These are phyloP conservation scores for Ancistrus triradiatus DNA, from an alignment of 2,113 vertebrate species.

Conservation along the genomic window DNA sequence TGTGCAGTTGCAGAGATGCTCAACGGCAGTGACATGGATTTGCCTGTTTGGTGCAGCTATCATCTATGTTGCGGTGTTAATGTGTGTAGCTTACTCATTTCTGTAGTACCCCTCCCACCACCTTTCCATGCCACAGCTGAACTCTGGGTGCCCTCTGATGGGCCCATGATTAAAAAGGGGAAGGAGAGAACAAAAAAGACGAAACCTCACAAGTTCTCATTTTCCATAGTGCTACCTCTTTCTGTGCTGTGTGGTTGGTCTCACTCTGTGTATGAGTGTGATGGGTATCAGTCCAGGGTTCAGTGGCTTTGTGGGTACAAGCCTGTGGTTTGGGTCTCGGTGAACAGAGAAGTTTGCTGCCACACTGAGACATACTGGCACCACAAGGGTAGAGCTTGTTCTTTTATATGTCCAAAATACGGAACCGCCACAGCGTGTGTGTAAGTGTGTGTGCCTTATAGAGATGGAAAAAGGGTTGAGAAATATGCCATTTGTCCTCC, in stretches of 20 bases:
- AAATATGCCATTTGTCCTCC: conserved; percentile 34
- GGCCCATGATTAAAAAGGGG: conserved; percentile 66
- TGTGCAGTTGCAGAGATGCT: conserved; percentile 8
- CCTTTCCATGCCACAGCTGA: conserved; percentile 59
- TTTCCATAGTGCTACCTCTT: conserved; percentile 71
- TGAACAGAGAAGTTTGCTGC: conserved; percentile 63
- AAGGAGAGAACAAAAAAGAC: conserved; percentile 58
- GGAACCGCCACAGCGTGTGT: conserved; percentile 53
- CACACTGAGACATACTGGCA: conserved; percentile 74
- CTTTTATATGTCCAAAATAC: conserved; percentile 65
- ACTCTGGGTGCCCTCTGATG: conserved; percentile 70
- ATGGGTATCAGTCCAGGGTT: conserved; percentile 66
- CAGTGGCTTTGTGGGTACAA: conserved; percentile 71
- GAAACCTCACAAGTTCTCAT: conserved; percentile 72
- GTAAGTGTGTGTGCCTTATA: conserved; percentile 27
- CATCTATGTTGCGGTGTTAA: conserved; percentile 45
- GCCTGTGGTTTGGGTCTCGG: conserved; percentile 67
- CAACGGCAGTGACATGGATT: conserved; percentile 23
- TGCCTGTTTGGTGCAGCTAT: conserved; percentile 41
- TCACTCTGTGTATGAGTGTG: conserved; percentile 43
- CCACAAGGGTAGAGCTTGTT: conserved; percentile 62
- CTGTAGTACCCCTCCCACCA: conserved; percentile 53
- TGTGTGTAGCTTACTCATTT: conserved; percentile 60
- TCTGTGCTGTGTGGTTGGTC: conserved; percentile 61
- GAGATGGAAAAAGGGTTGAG: conserved; percentile 19